These are phyloP conservation scores for Ancistrus triradiatus DNA, from an alignment of 2,113 vertebrate species.

Conservation along the genomic window DNA sequence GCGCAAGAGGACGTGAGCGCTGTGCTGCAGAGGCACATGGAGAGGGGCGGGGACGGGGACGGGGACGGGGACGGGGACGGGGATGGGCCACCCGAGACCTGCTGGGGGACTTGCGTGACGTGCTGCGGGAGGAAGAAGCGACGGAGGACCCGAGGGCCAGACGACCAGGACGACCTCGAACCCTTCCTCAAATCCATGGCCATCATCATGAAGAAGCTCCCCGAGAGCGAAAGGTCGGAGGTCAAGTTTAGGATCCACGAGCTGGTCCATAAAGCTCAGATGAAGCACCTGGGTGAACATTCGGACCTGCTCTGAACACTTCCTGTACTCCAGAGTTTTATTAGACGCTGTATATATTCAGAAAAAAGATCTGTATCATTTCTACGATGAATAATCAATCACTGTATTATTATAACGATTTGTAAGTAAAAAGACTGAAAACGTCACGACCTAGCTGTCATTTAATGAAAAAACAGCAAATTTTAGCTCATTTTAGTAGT, in stretches of 20 bases:
- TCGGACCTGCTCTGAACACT: too few relatives aligned
- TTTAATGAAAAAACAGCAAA: too few relatives aligned
- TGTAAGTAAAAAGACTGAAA: too few relatives aligned
- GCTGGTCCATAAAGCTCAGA: constrained; percentile 31
- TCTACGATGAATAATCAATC: too few relatives aligned
- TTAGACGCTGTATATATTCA: too few relatives aligned
- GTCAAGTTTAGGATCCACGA: constrained; percentile 29
- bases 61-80: neutral
- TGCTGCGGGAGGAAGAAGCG: neutral
- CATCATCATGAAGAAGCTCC: constrained; percentile 27
- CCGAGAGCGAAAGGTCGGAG: constrained; percentile 8
- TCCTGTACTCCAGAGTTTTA: too few relatives aligned
- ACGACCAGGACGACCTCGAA: constrained; percentile 27
- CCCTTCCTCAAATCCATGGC: constrained; percentile 33
- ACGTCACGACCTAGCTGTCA: too few relatives aligned
- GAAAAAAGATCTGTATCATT: too few relatives aligned
- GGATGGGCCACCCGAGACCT: neutral
- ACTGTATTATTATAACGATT: too few relatives aligned
- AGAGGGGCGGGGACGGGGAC: constrained; percentile 10
- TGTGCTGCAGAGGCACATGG: constrained; percentile 18
- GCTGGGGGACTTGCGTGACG: neutral
- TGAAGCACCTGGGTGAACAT: constrained; percentile 21
- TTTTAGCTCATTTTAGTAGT: too few relatives aligned
- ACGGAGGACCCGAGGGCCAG: neutral
- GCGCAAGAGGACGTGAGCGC: constrained; percentile 24